Evolutionary conservation across 2,113 vertebrate species (phyloP), one percentile per base, ranked within the genome.

Genomic region (Coracopsis vasa): DNA sequence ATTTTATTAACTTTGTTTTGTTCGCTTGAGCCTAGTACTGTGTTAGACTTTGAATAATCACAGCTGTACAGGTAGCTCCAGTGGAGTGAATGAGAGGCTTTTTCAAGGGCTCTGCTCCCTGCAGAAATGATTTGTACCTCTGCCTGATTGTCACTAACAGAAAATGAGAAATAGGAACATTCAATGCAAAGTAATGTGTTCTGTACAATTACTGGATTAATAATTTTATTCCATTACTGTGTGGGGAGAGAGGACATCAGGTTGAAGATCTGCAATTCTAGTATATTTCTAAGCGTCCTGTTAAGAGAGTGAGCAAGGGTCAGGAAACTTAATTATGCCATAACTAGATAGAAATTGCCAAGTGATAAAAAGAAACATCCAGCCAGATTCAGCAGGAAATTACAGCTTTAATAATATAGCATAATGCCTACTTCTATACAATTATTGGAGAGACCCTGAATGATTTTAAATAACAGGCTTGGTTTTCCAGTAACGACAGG

Each of bases 291-390:
- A 98, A 99, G 99, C 98, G 98, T 98, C 99, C 99, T 98, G 99
- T 99, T 99, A 99, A 99, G 98, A 98, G 98, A 98, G 98, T 98
- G 98, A 98, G 99, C 99, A 98, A 98, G 98, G 99, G 99, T 99
- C 99, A 99, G 99, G 98, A 99, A 99, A 99, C 99, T 99, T 99
- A 99, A 99, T 99, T 99, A 99, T 99, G 99, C 98, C 98, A 98
- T 99, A 99, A 99, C 99, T 99, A 99, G 98, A 99, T 98, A 99
- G 99, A 99, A 99, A 99, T 99, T 99, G 98, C 99, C 98, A 98
- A 98, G 98, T 99, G 99, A 99, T 99, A 99, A 99, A 99, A 99
- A 99, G 99, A 99, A 99, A 99, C 99, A 99, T 99, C 98, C 98
- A 98, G 98, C 98, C 98, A 98, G 98, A 99, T 99, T 99, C 98